phyloP scores from a whole-genome alignment of 1,140 invertebrate genomes.

The Tetramorium simillimum region DNA sequence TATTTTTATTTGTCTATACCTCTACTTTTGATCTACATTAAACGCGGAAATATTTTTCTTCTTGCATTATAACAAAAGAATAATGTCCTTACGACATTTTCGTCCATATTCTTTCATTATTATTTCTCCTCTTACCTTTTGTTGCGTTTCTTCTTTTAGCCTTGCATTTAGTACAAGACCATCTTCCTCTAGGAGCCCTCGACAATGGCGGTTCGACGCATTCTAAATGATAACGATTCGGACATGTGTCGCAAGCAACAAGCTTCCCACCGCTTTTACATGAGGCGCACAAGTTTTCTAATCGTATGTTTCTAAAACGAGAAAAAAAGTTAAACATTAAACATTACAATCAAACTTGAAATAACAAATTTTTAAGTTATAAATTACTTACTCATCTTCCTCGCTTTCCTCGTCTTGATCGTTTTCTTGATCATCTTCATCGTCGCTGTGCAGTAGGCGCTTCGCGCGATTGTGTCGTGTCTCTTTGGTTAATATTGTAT shows the following conservation, averaged over 20 bases:
- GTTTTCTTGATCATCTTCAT: constrained; percentile 76
- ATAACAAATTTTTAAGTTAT: neutral
- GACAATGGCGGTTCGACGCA: constrained; percentile 87
- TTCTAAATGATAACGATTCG: constrained; percentile 86
- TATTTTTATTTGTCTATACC: constrained; percentile 50
- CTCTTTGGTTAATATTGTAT: constrained; percentile 82
- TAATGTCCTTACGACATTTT: neutral
- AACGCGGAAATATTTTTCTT: neutral
- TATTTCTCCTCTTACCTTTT: constrained; percentile 62
- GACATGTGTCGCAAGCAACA: constrained; percentile 87
- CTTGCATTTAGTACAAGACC: constrained; percentile 87
- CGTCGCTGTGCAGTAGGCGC: constrained; percentile 75
- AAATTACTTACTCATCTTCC: constrained; percentile 73
- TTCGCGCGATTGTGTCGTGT: constrained; percentile 81
- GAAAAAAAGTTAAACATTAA: neutral
- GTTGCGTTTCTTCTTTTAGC: constrained; percentile 77
- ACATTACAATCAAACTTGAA: neutral
- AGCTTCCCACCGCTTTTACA: constrained; percentile 85
- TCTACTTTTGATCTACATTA: neutral
- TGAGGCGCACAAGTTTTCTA: constrained; percentile 67
- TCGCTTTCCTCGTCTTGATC: constrained; percentile 73
- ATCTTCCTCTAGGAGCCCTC: constrained; percentile 87
- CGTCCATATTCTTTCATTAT: neutral
- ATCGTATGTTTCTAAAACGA: neutral
- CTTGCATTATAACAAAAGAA: neutral